A percentile compares a stretch with the other conserved stretches of the same genome.
These are phyloP conservation scores for Microctonus brassicae DNA, from an alignment of 2,888 invertebrate genomes.

Conservation along the genomic window DNA sequence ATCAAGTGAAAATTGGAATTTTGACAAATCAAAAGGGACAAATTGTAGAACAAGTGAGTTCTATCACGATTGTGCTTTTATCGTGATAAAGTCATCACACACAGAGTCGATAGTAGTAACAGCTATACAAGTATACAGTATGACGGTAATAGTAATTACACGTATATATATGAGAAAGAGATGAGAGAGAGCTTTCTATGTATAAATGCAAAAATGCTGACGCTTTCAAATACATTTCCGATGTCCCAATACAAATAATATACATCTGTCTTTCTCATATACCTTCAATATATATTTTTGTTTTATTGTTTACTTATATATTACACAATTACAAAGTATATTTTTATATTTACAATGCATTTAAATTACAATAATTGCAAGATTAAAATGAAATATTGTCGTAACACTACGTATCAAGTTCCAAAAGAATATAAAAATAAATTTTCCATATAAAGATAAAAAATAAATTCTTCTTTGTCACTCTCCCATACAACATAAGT, in stretches of 20 bases:
- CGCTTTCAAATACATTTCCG: background rate
- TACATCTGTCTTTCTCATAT: background rate
- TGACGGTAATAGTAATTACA: constrained; percentile 4
- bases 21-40: constrained; percentile 48
- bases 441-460: too few species aligned
- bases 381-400: too few species aligned
- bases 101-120: background rate
- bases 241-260: background rate
- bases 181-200: constrained; percentile 19
- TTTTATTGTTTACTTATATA: background rate
- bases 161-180: background rate
- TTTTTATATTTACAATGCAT: too few species aligned
- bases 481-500: background rate
- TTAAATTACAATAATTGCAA: too few species aligned
- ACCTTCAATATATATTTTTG: background rate
- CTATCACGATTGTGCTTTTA: constrained; percentile 32
- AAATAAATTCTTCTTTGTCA: too few species aligned
- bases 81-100: constrained; percentile 10
- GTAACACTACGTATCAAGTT: too few species aligned
- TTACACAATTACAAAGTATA: too few species aligned
- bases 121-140: too few species aligned
- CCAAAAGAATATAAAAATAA: too few species aligned
- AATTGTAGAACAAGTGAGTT: constrained; percentile 47
- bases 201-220: constrained; percentile 44
- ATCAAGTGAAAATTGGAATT: constrained; percentile 45